These are phyloP conservation scores for Parazoanthus swiftii DNA, from an alignment of 92 coral and sea anemone genomes.

Conservation along the genomic window DNA sequence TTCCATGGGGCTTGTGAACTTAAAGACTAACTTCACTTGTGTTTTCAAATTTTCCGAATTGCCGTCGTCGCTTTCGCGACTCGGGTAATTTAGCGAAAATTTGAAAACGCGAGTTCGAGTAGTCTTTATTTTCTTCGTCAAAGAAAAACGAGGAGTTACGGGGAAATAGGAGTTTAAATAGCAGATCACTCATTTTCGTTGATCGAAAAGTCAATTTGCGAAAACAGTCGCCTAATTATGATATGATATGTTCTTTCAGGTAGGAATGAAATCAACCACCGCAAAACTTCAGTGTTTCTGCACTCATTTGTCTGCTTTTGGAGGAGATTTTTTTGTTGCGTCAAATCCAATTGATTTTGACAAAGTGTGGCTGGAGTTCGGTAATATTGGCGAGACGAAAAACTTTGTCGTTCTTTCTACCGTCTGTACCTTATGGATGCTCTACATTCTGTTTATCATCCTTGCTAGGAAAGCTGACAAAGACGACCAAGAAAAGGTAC, in stretches of 20 bases:
- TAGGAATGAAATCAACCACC: conserved; percentile 50
- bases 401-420: conserved; percentile 77
- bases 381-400: conserved; percentile 50
- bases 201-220: too few species aligned
- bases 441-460: conserved; percentile 65
- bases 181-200: too few species aligned
- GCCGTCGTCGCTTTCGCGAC: too few species aligned
- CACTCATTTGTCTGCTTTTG: conserved; percentile 76
- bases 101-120: too few species aligned
- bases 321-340: conserved; percentile 80
- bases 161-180: too few species aligned
- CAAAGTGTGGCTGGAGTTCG: conserved; percentile 59
- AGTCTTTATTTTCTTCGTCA: too few species aligned
- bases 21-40: too few species aligned
- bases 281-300: conserved; percentile 63
- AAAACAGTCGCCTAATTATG: too few species aligned
- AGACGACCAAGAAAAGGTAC: conserved; percentile 74
- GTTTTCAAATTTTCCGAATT: too few species aligned
- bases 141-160: too few species aligned
- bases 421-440: conserved; percentile 66
- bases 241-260: conserved; percentile 36
- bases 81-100: too few species aligned
- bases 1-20: too few species aligned
- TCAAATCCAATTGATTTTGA: conserved; percentile 69
- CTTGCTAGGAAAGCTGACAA: conserved; percentile 77